Evolutionary conservation across 2,113 vertebrate species (phyloP), one percentile per base, ranked within the genome.

Genomic region (Uria lomvia): DNA sequence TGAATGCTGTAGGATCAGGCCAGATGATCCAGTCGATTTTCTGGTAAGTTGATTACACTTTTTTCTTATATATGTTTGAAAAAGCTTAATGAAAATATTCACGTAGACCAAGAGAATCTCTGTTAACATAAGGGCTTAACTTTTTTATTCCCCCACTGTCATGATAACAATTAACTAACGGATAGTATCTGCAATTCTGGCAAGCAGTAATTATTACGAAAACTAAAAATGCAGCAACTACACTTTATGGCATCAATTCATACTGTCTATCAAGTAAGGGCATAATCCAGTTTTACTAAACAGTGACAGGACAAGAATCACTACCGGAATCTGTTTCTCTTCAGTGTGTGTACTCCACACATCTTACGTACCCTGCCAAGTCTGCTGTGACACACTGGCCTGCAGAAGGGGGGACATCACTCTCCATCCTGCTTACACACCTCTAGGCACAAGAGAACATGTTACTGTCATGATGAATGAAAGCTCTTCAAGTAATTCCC

Each of bases 1-100:
- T 6, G 98, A 99, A 38, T 99, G 99, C 82, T 99, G 98, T 82
- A 97, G 92, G 58, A 96, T 97, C 53, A 98, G 97, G 20, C 99
- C 99, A 2, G 97, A 98, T 5, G 98, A 99, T 72, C 99, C 99
- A 0, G 95, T 99, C 2, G 98, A 99, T 94, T 99, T 99, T 96
- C 97, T 99, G 99, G 99, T 99, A 98, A 97, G 95, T 6, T 8
- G 58, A 56, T 72, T 29, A 32, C 6, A 4, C 60, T 55, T 83
- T 43, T 70, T 68, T 86, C 76, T 60, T 40, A 50, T 73, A 53
- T 63, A 58, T 22, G 17, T 92, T 91, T 92, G 26, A 60, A 29
- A 74, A 59, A 55, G 12, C 30, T 49, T 32, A 50, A 56, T 63
- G 42, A 45, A 94, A 81, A 62, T 40, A 67, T 47, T 79, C 15